Base-by-base conservation (phyloP, 2,113 vertebrate genomes). In the Microtus oregoni region DNA sequence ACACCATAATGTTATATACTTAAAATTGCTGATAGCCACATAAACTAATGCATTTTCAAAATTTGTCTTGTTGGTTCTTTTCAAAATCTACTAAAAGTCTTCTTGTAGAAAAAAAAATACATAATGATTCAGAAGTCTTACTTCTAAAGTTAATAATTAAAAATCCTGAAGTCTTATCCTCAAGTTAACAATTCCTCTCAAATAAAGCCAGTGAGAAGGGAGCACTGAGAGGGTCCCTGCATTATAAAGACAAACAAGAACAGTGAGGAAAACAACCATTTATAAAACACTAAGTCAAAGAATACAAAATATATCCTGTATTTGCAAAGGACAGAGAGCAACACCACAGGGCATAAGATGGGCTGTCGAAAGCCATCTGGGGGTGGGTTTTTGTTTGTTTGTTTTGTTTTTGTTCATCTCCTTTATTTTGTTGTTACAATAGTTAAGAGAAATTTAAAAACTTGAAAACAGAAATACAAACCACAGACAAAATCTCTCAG, bases 401-500 rank as follows among this genome's bases (percentile, higher is more conserved):
- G 35, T 22, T 58, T 20, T 20, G 30, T n/a, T 81, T 35, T 58
- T 38, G 22, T 41, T 15, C 87, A 82, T 91, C 65, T 61, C 68
- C 17, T 47, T 76, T 61, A 86, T 52, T 32, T 75, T 81, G 55
- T 70, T 85, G 63, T 78, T 85, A 44, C 75, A 44, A 86, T 1
- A 88, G 32, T 79, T 55, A 44, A 38, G 0, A 38, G 30, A 76
- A 41, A 83, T 5, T 85, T 19, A 87, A 87, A 85, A 70, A 86
- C 82, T 86, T 95, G 55, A 73, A 94, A 94, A 52, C 90, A 97
- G 94, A 96, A 94, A 96, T 97, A 99, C 99, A 91, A 98, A 99
- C 99, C 99, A 96, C 99, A 99, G 96, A 99, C 96, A 72, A 99
- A 99, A 96, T 98, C 98, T 47, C 97, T 98, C 52, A 98, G 97